Evolutionary conservation across 2,113 vertebrate genomes (phyloP).

Genomic region (Poecilia latipinna): DNA sequence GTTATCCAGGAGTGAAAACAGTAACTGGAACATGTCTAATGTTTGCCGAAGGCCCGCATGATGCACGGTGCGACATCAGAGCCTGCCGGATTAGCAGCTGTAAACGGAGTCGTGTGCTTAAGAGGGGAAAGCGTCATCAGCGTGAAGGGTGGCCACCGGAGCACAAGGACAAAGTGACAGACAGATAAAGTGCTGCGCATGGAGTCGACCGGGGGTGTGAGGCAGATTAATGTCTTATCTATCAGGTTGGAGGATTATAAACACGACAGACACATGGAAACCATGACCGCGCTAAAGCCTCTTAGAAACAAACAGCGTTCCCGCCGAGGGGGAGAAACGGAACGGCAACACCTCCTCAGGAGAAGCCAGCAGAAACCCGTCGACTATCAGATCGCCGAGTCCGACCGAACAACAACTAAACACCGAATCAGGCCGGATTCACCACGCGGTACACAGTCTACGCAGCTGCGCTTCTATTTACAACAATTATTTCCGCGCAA

Average conservation of each 20-base stretch:
- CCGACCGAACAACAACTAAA: background rate
- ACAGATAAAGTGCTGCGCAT: constrained; percentile 39
- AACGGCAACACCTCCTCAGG: background rate
- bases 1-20: background rate
- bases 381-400: background rate
- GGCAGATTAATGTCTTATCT: constrained; percentile 74
- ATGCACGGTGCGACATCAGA: constrained; percentile 36
- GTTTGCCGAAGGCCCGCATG: constrained; percentile 17
- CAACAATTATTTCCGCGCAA: background rate
- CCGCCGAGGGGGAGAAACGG: constrained; percentile 6
- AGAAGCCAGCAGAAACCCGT: too few relatives aligned
- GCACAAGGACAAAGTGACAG: constrained; percentile 51
- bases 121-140: constrained; percentile 27
- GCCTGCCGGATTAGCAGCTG: constrained; percentile 19
- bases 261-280: constrained; percentile 59
- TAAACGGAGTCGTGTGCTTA: constrained; percentile 15
- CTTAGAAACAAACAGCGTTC: constrained; percentile 53
- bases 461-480: too few relatives aligned
- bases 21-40: background rate
- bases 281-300: constrained; percentile 64
- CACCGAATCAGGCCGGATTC: background rate
- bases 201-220: constrained; percentile 42
- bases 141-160: background rate
- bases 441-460: too few relatives aligned
- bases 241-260: constrained; percentile 69